These are phyloP conservation scores for Manis crassicaudata DNA, from an alignment of 2,797 vertebrate genomes.

Conservation along the genomic window DNA sequence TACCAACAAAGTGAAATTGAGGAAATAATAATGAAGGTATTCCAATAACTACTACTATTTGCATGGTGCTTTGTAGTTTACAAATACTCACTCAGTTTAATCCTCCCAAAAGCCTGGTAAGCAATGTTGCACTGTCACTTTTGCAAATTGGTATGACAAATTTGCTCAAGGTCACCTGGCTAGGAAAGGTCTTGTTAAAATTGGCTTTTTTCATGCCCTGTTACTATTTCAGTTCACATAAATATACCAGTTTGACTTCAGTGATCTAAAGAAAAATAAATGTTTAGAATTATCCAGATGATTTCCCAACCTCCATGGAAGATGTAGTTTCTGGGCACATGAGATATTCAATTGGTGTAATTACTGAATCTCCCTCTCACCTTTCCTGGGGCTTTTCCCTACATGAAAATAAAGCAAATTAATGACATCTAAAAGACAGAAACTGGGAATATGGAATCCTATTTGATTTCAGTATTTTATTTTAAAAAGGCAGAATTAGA, in stretches of 20 bases:
- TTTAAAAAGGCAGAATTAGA: slow-evolving; percentile 49
- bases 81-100: neutral
- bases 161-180: neutral
- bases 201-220: neutral
- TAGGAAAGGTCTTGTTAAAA: neutral
- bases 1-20: neutral
- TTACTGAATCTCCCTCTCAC: neutral
- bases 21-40: neutral
- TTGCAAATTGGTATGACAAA: neutral
- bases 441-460: neutral
- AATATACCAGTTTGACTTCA: neutral
- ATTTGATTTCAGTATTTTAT: slow-evolving; percentile 64
- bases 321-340: neutral
- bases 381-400: neutral
- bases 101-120: accelerated
- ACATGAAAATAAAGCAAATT: neutral
- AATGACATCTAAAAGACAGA: slow-evolving; percentile 1
- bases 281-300: neutral
- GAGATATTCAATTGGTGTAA: neutral
- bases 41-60: neutral
- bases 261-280: neutral
- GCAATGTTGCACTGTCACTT: neutral
- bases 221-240: neutral
- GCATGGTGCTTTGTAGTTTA: neutral
- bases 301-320: neutral